phyloP scores from a whole-genome alignment of 2,797 vertebrate genomes.

The Anabas testudineus region DNA sequence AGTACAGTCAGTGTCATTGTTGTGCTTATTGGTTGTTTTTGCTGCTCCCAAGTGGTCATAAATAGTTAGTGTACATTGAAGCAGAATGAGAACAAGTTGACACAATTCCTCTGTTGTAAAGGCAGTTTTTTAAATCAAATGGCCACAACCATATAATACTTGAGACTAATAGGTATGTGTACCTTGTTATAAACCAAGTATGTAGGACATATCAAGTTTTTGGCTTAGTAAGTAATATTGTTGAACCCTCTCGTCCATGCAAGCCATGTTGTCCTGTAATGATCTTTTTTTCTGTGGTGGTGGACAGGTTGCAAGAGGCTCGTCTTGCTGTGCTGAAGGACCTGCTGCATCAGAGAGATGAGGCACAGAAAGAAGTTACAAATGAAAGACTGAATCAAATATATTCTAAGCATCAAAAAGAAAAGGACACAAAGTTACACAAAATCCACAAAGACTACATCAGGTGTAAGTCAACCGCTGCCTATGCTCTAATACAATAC shows the following conservation, averaged over 20 bases:
- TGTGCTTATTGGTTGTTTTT: conserved; percentile 5
- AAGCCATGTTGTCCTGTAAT: neutral
- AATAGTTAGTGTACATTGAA: neutral
- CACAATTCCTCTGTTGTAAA: neutral
- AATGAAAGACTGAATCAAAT: conserved; percentile 76
- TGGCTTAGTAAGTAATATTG: neutral
- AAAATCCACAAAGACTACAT: conserved; percentile 82
- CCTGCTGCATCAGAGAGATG: conserved; percentile 81
- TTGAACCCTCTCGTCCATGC: neutral
- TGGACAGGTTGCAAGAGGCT: conserved; percentile 88
- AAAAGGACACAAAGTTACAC: conserved; percentile 81
- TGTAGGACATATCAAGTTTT: neutral
- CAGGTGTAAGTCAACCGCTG: conserved; percentile 77
- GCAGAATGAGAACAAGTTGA: neutral
- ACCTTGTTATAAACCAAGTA: neutral
- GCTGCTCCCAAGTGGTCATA: conserved; percentile 23
- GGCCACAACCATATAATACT: neutral
- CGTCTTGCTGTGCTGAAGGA: conserved; percentile 86
- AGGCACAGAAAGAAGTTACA: conserved; percentile 77
- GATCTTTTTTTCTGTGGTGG: conserved; percentile 25
- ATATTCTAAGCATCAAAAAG: conserved; percentile 80
- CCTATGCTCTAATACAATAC: neutral
- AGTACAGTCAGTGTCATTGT: neutral
- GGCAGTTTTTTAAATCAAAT: neutral
- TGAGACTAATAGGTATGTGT: neutral